Percentiles rank a stretch among this genome's conserved stretches.
These are phyloP conservation scores for Zootoca vivipara DNA, from an alignment of 2,113 vertebrate genomes.

Conservation along the genomic window DNA sequence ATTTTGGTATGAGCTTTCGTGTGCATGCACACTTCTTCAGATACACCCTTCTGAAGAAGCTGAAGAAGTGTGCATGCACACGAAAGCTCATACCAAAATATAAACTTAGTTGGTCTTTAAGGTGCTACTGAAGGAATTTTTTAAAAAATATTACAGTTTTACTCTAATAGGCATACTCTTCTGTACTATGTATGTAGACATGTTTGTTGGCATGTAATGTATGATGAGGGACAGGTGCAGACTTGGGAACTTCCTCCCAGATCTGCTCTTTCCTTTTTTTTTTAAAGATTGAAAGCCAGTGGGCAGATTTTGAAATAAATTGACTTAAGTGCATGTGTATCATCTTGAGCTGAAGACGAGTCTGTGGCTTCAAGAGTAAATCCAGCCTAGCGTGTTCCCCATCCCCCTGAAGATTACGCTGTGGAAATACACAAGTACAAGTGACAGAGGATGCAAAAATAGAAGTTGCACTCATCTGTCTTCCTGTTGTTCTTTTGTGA, in stretches of 20 bases:
- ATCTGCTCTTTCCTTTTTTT: not conserved
- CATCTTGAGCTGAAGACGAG: fast-evolving
- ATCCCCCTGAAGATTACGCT: not conserved
- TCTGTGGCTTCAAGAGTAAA: fast-evolving
- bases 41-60: too few species aligned
- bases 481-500: not conserved
- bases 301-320: not conserved
- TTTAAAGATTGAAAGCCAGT: not conserved
- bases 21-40: too few species aligned
- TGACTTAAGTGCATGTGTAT: fast-evolving
- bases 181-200: too few species aligned
- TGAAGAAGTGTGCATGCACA: too few species aligned
- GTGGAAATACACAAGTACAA: not conserved
- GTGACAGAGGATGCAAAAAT: fast-evolving
- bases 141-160: too few species aligned
- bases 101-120: too few species aligned
- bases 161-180: too few species aligned
- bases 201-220: too few species aligned
- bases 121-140: too few species aligned
- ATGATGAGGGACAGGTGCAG: too few species aligned
- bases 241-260: not conserved
- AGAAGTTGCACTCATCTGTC: not conserved
- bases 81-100: too few species aligned
- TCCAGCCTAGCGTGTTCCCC: not conserved
- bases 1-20: too few species aligned